Evolutionary conservation across 1,140 invertebrate species (phyloP).

Genomic region (Eriocheir sinensis): DNA sequence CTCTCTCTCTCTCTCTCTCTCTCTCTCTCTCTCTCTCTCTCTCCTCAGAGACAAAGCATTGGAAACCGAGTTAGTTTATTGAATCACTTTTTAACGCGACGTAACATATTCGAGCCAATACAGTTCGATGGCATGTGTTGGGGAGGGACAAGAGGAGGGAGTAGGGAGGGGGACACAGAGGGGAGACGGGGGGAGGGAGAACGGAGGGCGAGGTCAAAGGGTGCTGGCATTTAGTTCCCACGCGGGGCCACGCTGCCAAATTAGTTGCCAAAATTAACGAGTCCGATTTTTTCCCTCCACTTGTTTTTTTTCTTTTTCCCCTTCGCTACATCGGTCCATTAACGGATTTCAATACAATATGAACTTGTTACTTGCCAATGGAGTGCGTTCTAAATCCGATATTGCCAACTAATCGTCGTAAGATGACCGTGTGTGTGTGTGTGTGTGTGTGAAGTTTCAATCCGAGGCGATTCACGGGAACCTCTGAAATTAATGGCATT

Average conservation of each 20-base stretch:
- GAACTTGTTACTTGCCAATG: not conserved
- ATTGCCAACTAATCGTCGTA: too few relatives aligned
- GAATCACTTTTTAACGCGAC: not conserved
- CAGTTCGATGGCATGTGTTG: not conserved
- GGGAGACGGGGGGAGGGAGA: too few relatives aligned
- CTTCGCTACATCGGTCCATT: not conserved
- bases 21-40: too few relatives aligned
- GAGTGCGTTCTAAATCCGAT: not conserved
- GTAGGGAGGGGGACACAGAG: too few relatives aligned
- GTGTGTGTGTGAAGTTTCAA: too few relatives aligned
- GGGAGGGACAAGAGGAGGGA: too few relatives aligned
- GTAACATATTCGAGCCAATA: not conserved
- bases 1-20: too few relatives aligned
- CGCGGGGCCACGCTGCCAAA: not conserved
- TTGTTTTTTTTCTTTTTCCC: not conserved
- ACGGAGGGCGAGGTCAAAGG: too few relatives aligned
- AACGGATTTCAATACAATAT: slow-evolving; percentile 26
- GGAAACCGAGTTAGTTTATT: too few relatives aligned
- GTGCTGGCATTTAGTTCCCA: not conserved
- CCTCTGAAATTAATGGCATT: too few relatives aligned
- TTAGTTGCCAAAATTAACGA: not conserved
- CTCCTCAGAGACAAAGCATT: not conserved
- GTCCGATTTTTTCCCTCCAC: not conserved
- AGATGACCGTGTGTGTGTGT: too few relatives aligned
- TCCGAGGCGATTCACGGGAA: too few relatives aligned